phyloP scores from a whole-genome alignment of 2,113 vertebrate species.

The Gobius niger region DNA sequence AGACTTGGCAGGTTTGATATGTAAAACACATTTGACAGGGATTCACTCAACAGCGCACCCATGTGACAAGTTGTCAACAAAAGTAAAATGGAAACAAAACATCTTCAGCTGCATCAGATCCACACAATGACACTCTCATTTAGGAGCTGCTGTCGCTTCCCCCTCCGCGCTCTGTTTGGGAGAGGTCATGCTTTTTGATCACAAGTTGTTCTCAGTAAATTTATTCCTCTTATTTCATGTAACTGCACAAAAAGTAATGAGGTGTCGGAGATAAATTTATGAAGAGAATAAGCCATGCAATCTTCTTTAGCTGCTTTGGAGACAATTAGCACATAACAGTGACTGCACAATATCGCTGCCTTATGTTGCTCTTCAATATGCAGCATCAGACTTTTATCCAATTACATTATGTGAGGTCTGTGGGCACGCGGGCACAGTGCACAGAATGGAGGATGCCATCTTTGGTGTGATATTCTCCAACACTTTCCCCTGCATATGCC shows the following conservation, averaged over 20 bases:
- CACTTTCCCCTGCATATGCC: constrained; percentile 70
- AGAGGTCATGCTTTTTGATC: constrained; percentile 72
- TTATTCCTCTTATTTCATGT: constrained; percentile 73
- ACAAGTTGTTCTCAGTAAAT: constrained; percentile 65
- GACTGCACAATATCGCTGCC: constrained; percentile 43
- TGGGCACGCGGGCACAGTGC: constrained; percentile 57
- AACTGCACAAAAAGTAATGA: constrained; percentile 68
- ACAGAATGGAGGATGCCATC: constrained; percentile 63
- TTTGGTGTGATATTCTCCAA: constrained; percentile 67
- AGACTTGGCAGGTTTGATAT: constrained; percentile 61
- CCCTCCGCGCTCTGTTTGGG: constrained; percentile 44
- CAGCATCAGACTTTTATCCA: constrained; percentile 65
- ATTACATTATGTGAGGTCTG: constrained; percentile 67
- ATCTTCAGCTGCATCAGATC: constrained; percentile 70
- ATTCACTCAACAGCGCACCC: constrained; percentile 50
- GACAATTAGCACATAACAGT: constrained; percentile 65
- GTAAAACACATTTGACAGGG: constrained; percentile 61
- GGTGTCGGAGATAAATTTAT: constrained; percentile 68
- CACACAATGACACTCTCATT: constrained; percentile 66
- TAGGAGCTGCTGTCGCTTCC: constrained; percentile 29
- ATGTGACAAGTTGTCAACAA: constrained; percentile 66
- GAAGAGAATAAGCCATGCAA: constrained; percentile 61
- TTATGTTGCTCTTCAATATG: constrained; percentile 62
- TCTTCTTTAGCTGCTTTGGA: constrained; percentile 57
- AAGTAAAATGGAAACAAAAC: constrained; percentile 68